Conservation (phyloP, 2,888 invertebrate genomes). For the Archips crataeganus region DNA sequence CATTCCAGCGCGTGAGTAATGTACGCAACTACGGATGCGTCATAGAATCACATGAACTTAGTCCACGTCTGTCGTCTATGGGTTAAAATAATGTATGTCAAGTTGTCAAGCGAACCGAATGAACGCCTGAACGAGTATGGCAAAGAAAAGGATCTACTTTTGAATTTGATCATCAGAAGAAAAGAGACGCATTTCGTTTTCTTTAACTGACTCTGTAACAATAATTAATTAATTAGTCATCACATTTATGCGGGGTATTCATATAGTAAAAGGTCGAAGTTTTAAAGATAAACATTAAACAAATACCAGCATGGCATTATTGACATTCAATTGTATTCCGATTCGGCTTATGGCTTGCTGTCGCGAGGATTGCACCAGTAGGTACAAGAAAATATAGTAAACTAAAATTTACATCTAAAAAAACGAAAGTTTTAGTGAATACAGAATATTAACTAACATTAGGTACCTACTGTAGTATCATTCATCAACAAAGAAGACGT, state of each 20-base stretch:
- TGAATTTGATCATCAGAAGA: neutral
- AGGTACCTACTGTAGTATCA: no score
- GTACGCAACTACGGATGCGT: constrained; percentile 48
- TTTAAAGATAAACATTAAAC: constrained; percentile 31
- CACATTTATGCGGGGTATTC: constrained; percentile 22
- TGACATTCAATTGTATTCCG: constrained; percentile 29
- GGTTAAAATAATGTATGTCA: constrained; percentile 43
- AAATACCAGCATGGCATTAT: constrained; percentile 9
- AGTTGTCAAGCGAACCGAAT: constrained; percentile 32
- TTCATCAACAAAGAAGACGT: neutral
- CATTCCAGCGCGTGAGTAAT: constrained; percentile 52
- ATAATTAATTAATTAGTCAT: constrained; percentile 24
- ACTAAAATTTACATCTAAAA: neutral
- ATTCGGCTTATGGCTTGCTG: constrained; percentile 18
- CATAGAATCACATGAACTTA: constrained; percentile 54
- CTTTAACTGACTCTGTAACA: neutral
- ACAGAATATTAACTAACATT: neutral
- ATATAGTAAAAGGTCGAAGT: constrained; percentile 23
- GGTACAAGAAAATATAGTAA: neutral
- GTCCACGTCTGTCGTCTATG: constrained; percentile 38
- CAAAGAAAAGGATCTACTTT: neutral
- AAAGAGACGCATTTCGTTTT: neutral
- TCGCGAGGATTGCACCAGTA: neutral
- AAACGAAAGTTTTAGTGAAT: neutral
- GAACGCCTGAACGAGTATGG: constrained; percentile 1